These are phyloP conservation scores for Valencia hispanica DNA, from an alignment of 2,797 vertebrate species.

Conservation along the genomic window DNA sequence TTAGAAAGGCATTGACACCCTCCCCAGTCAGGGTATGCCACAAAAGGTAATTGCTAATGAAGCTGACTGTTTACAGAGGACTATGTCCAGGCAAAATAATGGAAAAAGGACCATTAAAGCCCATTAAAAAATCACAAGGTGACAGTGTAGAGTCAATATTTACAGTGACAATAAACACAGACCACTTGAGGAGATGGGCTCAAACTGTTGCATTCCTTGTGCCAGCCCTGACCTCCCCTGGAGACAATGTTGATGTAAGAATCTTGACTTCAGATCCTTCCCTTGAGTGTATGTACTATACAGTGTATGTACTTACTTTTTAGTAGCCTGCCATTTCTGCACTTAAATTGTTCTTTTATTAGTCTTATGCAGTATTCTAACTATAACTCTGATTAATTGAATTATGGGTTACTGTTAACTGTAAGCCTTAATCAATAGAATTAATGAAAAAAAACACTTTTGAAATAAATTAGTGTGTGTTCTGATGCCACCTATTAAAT, in stretches of 20 bases:
- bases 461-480: not conserved
- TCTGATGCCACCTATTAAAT: not conserved
- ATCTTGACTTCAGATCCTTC: not conserved
- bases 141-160: not conserved
- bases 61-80: not conserved
- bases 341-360: not conserved
- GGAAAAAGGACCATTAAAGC: not conserved
- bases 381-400: not conserved
- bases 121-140: not conserved
- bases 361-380: not conserved
- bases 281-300: not conserved
- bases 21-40: no score
- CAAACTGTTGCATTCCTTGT: not conserved
- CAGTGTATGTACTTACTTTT: not conserved
- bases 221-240: not conserved
- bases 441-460: not conserved
- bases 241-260: not conserved
- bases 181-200: not conserved
- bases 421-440: slow-evolving; percentile 2
- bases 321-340: not conserved
- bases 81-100: not conserved
- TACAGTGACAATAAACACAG: not conserved
- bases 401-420: not conserved
- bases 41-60: not conserved
- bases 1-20: no score